Evolutionary conservation across 2,888 invertebrate species (phyloP).

Genomic region (Venustoraphidia nigricollis): DNA sequence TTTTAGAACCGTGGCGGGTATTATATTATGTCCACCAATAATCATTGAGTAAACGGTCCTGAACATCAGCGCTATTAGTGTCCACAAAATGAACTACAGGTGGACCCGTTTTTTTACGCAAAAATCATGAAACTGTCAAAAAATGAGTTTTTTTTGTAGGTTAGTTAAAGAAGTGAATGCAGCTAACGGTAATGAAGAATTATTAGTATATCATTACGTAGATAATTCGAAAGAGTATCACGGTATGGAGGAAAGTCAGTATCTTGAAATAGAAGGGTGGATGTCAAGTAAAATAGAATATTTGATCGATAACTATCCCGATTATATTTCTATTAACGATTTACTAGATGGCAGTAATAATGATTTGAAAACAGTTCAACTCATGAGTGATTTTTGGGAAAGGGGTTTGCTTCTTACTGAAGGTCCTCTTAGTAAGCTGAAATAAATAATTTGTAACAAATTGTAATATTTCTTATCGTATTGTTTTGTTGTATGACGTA

Average conservation of each 20-base stretch:
- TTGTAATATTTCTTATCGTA: too few relatives aligned
- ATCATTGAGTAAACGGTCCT: too few relatives aligned
- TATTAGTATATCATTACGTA: constrained; percentile 54
- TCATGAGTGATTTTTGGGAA: constrained; percentile 67
- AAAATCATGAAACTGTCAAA: too few relatives aligned
- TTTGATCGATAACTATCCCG: constrained; percentile 60
- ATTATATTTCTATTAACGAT: constrained; percentile 53
- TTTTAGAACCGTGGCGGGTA: too few relatives aligned
- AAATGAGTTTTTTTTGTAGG: constrained; percentile 20
- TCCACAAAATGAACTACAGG: too few relatives aligned
- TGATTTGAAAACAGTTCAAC: constrained; percentile 47
- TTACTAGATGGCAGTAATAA: constrained; percentile 41
- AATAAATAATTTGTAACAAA: too few relatives aligned
- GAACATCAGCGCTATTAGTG: too few relatives aligned
- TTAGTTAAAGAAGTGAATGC: constrained; percentile 47
- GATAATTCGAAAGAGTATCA: constrained; percentile 81
- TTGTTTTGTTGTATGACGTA: too few relatives aligned
- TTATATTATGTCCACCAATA: too few relatives aligned
- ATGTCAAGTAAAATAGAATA: constrained; percentile 53
- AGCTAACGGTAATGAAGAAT: constrained; percentile 23
- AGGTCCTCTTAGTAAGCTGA: constrained; percentile 28
- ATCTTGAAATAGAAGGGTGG: constrained; percentile 54
- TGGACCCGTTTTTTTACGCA: too few relatives aligned
- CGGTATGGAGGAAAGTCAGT: constrained; percentile 54
- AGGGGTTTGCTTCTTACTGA: constrained; percentile 64